Base-by-base conservation (phyloP, 2,797 vertebrate genomes). In the Fistularia commersonii region DNA sequence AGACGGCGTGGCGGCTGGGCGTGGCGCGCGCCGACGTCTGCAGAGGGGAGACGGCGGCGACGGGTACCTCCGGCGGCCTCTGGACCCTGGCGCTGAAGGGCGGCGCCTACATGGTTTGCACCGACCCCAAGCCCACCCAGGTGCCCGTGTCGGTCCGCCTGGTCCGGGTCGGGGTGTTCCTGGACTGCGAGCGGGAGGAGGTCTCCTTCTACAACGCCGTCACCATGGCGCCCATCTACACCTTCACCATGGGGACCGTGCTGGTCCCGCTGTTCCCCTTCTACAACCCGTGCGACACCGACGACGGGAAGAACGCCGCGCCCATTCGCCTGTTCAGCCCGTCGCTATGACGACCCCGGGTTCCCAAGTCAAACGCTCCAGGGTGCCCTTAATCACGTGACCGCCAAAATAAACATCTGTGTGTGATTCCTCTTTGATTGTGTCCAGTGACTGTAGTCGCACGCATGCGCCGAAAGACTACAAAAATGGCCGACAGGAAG, bases 151-250 rank as follows among this genome's bases (percentile, higher is more conserved):
- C 87, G 1, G 10, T 57, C 31, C 60, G 9, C 1, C 86, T 82
- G 0, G 11, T 41, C 11, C 89, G 89, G 37, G 69, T 92, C 0
- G 90, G 90, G 0, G 75, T 92, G 12, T 91, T 90, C 61, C 70
- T 92, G 50, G 87, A 92, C 84, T 90, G 87, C 41, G 89, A 90
- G 11, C 79, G 71, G 13, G 85, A 89, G 56, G 89, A 92, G 55
- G 81, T 91, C 71, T 83, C 89, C 49, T 91, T 92, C 74, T 91
- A 90, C 59, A 88, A 91, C 1, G 89, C 90, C 12, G 48, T 88
- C n/a, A 89, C 86, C 68, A 92, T 92, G 90, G 72, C 49, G 0
- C 67, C 85, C 0, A 80, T 91, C 45, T 90, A 86, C 64, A 89
- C 86, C 10, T 90, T 90, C 61, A 78, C 73, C 48, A 88, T 75